These are phyloP conservation scores for Enchytraeus crypticus DNA, from an alignment of 2,888 invertebrate species.

Conservation along the genomic window DNA sequence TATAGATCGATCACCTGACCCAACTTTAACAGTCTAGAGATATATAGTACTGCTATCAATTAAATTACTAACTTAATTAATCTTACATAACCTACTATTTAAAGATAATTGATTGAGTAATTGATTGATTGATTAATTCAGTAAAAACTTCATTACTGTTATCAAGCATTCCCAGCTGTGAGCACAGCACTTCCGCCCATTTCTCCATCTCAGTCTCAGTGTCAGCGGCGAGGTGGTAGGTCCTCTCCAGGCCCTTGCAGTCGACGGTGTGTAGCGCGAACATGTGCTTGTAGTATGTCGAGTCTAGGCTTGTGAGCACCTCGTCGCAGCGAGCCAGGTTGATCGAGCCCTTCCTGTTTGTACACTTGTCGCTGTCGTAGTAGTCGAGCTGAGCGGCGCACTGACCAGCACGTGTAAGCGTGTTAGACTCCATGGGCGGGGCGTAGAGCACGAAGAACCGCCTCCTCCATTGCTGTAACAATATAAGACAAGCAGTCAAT, in stretches of 20 bases:
- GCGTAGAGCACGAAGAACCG: slow-evolving; percentile 9
- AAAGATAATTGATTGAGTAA: too few species aligned
- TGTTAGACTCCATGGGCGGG: slow-evolving; percentile 3
- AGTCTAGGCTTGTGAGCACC: not conserved
- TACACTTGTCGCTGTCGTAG: slow-evolving; percentile 7
- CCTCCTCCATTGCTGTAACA: slow-evolving; percentile 9
- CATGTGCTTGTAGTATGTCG: not conserved
- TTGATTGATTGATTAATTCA: too few species aligned
- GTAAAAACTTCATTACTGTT: too few species aligned
- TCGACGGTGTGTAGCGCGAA: slow-evolving; percentile 3
- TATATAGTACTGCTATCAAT: too few species aligned
- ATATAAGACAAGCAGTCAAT: too few species aligned
- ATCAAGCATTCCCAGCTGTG: too few species aligned
- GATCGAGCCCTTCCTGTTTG: slow-evolving; percentile 5
- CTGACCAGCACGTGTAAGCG: not conserved
- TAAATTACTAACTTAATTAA: too few species aligned
- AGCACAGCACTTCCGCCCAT: slow-evolving; percentile 1
- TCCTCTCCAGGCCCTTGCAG: not conserved
- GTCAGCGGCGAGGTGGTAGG: slow-evolving; percentile 2
- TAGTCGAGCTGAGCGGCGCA: slow-evolving; percentile 8
- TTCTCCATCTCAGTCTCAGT: slow-evolving; percentile 2
- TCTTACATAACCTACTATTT: too few species aligned
- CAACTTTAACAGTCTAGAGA: too few species aligned
- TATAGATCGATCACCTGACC: too few species aligned
- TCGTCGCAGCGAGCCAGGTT: slow-evolving; percentile 1